Conservation (phyloP, 2,888 invertebrate genomes). For the Pantelozetes paolii region DNA sequence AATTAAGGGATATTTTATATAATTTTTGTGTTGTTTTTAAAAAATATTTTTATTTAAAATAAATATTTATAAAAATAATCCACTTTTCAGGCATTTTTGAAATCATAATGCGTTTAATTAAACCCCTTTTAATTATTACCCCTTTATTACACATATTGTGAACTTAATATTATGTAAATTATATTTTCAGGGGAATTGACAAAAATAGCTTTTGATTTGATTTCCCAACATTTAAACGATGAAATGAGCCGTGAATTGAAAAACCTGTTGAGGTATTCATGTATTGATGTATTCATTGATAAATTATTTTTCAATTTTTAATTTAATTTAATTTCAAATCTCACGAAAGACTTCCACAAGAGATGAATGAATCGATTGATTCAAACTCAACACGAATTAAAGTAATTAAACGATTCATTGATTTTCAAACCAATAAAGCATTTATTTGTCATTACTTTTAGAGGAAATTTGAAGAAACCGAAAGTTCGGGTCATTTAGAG, state of each 20-base stretch:
- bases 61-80: too few species aligned
- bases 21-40: too few species aligned
- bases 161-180: too few species aligned
- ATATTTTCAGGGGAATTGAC: constrained; percentile 28
- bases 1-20: too few species aligned
- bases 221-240: constrained; percentile 28
- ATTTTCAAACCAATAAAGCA: background rate
- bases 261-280: constrained; percentile 10
- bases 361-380: background rate
- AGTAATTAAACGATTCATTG: constrained; percentile 9
- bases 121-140: too few species aligned
- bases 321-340: background rate
- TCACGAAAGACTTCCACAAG: constrained; percentile 1
- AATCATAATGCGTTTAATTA: too few species aligned
- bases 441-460: constrained; percentile 1
- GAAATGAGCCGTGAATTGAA: background rate
- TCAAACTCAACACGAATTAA: background rate
- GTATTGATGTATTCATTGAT: constrained; percentile 5
- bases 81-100: too few species aligned
- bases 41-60: too few species aligned
- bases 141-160: too few species aligned
- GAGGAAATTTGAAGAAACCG: background rate
- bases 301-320: background rate
- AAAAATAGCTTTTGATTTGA: constrained; percentile 32
- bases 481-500: background rate